Evolutionary conservation across 1,140 invertebrate species (phyloP).

Genomic region (Zaprionus nigranus): DNA sequence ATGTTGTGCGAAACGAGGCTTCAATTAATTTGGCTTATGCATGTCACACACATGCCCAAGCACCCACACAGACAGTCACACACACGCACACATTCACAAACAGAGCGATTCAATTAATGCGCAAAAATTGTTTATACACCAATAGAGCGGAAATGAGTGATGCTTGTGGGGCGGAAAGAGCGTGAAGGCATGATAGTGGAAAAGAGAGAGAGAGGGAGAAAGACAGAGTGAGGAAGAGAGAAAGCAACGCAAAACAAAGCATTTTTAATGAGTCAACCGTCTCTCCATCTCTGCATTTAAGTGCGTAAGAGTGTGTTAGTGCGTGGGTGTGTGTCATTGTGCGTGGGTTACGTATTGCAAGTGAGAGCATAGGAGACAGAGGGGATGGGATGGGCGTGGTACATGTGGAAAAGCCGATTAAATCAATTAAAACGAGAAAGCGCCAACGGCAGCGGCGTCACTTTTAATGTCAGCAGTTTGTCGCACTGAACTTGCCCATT

Average conservation of each 20-base stretch:
- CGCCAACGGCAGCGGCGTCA: conserved; percentile 45
- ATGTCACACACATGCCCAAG: conserved; percentile 57
- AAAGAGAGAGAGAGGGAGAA: background rate
- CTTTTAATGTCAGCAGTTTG: conserved; percentile 60
- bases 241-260: conserved; percentile 47
- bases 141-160: conserved; percentile 73
- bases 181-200: conserved; percentile 4
- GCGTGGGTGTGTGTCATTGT: background rate
- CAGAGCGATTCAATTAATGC: conserved; percentile 75
- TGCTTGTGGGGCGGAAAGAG: conserved; percentile 27
- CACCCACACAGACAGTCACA: conserved; percentile 24
- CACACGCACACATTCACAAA: conserved; percentile 37
- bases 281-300: background rate
- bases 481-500: conserved; percentile 66
- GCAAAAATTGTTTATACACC: conserved; percentile 81
- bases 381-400: conserved; percentile 38
- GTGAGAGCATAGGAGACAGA: background rate
- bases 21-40: conserved; percentile 81
- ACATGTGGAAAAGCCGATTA: conserved; percentile 73
- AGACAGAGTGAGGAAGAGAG: background rate
- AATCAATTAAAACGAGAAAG: conserved; percentile 80
- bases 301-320: background rate
- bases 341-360: conserved; percentile 8
- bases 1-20: conserved; percentile 62
- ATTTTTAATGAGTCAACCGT: conserved; percentile 65